Evolutionary conservation across 2,113 vertebrate species (phyloP).

Genomic region (Aldabrachelys gigantea): DNA sequence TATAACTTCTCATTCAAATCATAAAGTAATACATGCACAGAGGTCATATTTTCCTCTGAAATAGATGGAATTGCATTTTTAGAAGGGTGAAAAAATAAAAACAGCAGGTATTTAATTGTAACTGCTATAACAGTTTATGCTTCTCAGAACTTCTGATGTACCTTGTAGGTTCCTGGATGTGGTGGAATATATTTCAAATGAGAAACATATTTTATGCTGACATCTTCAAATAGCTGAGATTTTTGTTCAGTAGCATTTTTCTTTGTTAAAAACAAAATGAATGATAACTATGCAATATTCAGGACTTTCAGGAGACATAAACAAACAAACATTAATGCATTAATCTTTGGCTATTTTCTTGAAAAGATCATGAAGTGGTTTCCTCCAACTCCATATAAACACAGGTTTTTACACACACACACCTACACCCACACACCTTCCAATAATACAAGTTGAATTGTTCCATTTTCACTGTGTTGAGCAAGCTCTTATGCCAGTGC

Average conservation of each 20-base stretch:
- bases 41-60: not conserved
- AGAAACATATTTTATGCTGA: not conserved
- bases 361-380: not conserved
- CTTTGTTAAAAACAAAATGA: not conserved
- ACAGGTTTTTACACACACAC: not conserved
- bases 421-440: rapidly evolving
- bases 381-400: not conserved
- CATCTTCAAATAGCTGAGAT: not conserved
- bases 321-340: not conserved
- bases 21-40: not conserved
- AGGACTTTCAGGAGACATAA: not conserved
- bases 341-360: not conserved
- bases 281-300: not conserved
- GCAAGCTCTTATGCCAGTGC: not conserved
- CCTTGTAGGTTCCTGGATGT: not conserved
- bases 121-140: not conserved
- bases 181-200: not conserved
- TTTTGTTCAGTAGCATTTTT: not conserved
- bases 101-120: not conserved
- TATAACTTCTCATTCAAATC: not conserved
- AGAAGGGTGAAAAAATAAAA: not conserved
- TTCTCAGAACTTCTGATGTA: not conserved
- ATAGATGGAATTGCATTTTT: not conserved
- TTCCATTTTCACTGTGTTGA: not conserved
- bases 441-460: not conserved